phyloP scores from a whole-genome alignment of 2,888 invertebrate genomes.

The Helobdella robusta region DNA sequence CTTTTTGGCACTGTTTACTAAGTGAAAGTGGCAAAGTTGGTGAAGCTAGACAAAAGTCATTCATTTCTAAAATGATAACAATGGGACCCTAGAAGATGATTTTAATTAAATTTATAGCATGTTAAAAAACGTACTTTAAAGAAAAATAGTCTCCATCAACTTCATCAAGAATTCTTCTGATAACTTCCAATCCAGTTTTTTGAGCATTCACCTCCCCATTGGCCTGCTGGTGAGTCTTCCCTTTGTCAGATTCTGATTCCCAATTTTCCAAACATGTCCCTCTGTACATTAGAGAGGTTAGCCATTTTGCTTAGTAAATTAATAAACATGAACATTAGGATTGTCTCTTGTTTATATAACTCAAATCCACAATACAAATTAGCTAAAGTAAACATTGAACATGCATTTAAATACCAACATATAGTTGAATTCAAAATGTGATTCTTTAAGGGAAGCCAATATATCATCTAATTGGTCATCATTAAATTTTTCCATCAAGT shows the following conservation, averaged over 20 bases:
- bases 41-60: too few species aligned
- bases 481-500: constrained; percentile 55
- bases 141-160: constrained; percentile 48
- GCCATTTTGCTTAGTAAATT: too few species aligned
- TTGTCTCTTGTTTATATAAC: background rate
- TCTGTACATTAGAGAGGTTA: too few species aligned
- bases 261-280: too few species aligned
- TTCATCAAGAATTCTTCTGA: constrained; percentile 41
- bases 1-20: too few species aligned
- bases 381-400: background rate
- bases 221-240: background rate
- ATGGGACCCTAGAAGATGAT: background rate
- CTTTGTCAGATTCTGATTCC: too few species aligned
- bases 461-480: constrained; percentile 54
- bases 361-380: constrained; percentile 2
- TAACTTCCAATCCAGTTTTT: background rate
- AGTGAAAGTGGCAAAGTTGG: too few species aligned
- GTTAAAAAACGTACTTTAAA: constrained; percentile 40
- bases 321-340: background rate
- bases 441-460: constrained; percentile 55
- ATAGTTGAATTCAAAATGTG: constrained; percentile 57
- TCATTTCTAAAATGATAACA: too few species aligned
- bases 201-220: background rate
- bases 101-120: background rate
- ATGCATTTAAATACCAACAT: constrained; percentile 52